Conservation (phyloP, 2,888 invertebrate species). For the Ophion ventricosus region DNA sequence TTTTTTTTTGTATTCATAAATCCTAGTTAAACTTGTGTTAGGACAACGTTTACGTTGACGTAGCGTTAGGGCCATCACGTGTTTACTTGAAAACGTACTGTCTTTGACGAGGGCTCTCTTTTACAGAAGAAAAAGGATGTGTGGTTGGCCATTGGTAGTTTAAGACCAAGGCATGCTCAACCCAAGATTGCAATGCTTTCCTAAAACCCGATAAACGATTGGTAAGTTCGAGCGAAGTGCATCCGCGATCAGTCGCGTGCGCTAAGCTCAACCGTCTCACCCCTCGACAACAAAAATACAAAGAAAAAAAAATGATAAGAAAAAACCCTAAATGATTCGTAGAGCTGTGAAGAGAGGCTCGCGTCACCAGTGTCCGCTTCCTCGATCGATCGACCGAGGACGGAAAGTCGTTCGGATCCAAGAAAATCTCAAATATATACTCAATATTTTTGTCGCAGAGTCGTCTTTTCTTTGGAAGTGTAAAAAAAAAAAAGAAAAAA, state of each 20-base stretch:
- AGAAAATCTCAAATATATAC: constrained; percentile 15
- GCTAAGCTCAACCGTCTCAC: constrained; percentile 76
- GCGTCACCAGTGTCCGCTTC: constrained; percentile 63
- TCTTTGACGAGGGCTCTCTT: constrained; percentile 83
- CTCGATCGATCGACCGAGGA: constrained; percentile 56
- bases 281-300: constrained; percentile 51
- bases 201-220: constrained; percentile 82
- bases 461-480: constrained; percentile 47
- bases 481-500: constrained; percentile 41
- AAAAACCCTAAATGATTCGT: constrained; percentile 52
- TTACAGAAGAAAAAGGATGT: constrained; percentile 83
- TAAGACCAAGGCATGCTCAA: constrained; percentile 83
- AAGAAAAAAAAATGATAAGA: constrained; percentile 8
- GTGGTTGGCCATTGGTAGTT: constrained; percentile 83
- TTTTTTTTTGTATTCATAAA: constrained; percentile 4
- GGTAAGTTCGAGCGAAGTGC: constrained; percentile 82
- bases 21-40: no score
- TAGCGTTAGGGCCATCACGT: constrained; percentile 78
- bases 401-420: constrained; percentile 42
- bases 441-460: constrained; percentile 42
- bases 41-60: no score
- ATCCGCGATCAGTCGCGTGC: constrained; percentile 75
- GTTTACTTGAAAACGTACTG: constrained; percentile 80
- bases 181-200: constrained; percentile 83
- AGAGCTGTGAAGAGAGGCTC: constrained; percentile 66